A percentile compares a stretch with the other conserved stretches of the same genome.
These are phyloP conservation scores for Oreochromis spilurus DNA, from an alignment of 2,113 vertebrate genomes.

Conservation along the genomic window DNA sequence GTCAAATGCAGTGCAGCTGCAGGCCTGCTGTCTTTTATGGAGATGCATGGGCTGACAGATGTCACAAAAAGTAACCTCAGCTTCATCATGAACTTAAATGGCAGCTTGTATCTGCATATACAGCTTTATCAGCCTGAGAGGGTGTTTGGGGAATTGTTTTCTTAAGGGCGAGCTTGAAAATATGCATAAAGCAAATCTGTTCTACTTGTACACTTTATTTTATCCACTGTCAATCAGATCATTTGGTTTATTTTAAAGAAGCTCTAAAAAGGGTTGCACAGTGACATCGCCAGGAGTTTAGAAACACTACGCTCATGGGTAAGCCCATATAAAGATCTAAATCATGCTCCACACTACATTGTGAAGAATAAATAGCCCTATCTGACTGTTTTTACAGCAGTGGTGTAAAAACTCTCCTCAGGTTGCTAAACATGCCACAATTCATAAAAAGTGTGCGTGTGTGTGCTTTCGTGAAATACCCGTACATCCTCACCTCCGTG, in stretches of 20 bases:
- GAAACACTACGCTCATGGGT: neutral
- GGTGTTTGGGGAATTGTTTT: neutral
- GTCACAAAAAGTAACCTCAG: neutral
- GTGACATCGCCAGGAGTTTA: neutral
- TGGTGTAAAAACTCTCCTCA: neutral
- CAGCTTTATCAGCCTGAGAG: neutral
- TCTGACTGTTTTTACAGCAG: neutral
- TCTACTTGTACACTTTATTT: neutral
- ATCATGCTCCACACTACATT: neutral
- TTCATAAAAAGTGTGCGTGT: neutral
- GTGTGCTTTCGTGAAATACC: neutral
- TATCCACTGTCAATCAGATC: neutral
- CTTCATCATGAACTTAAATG: conserved; percentile 19
- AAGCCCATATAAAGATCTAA: neutral
- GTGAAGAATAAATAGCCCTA: neutral
- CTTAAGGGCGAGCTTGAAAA: neutral
- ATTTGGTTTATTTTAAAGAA: conserved; percentile 4
- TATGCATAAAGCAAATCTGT: neutral
- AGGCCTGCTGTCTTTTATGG: neutral
- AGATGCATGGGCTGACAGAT: conserved; percentile 17
- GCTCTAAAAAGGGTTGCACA: neutral
- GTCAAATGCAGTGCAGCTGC: neutral
- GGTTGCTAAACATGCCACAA: neutral
- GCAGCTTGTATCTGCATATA: neutral
- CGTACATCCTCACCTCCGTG: neutral